These are phyloP conservation scores for Xenopus laevis DNA, from an alignment of 2,113 vertebrate species.

Conservation along the genomic window DNA sequence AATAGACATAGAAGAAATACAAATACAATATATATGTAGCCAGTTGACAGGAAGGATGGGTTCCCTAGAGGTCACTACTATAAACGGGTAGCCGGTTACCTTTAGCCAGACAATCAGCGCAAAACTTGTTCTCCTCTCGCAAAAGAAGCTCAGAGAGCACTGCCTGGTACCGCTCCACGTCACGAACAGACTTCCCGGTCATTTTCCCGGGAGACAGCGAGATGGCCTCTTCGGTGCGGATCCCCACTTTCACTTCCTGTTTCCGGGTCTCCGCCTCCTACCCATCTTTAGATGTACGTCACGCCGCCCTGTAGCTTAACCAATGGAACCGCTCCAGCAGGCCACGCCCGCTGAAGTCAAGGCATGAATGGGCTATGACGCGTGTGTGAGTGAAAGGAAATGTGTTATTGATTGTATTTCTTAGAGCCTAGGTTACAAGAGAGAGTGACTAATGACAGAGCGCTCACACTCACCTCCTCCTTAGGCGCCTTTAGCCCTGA, in stretches of 20 bases:
- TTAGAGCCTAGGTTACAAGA: too few species aligned
- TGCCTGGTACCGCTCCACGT: conserved; percentile 88
- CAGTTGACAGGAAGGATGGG: too few species aligned
- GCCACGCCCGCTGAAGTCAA: not conserved
- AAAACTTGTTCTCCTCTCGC: conserved; percentile 89
- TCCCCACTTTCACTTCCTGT: conserved; percentile 53
- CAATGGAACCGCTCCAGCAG: not conserved
- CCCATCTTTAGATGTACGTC: conserved; percentile 23
- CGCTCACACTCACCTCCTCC: too few species aligned
- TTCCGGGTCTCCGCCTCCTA: conserved; percentile 47
- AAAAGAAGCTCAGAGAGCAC: conserved; percentile 82
- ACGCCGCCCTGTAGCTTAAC: not conserved
- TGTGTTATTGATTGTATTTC: too few species aligned
- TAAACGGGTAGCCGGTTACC: conserved; percentile 57
- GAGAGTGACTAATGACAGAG: too few species aligned
- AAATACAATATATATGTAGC: too few species aligned
- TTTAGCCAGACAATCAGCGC: conserved; percentile 91
- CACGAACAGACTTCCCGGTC: conserved; percentile 90
- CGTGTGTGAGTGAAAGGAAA: not conserved
- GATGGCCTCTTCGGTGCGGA: conserved; percentile 23
- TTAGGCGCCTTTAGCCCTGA: too few species aligned
- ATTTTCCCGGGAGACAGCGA: conserved; percentile 60
- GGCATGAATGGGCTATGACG: conserved; percentile 22
- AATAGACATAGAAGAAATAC: too few species aligned
- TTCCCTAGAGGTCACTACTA: too few species aligned